Conservation (phyloP, 2,113 vertebrate species). For the Microtus pennsylvanicus region DNA sequence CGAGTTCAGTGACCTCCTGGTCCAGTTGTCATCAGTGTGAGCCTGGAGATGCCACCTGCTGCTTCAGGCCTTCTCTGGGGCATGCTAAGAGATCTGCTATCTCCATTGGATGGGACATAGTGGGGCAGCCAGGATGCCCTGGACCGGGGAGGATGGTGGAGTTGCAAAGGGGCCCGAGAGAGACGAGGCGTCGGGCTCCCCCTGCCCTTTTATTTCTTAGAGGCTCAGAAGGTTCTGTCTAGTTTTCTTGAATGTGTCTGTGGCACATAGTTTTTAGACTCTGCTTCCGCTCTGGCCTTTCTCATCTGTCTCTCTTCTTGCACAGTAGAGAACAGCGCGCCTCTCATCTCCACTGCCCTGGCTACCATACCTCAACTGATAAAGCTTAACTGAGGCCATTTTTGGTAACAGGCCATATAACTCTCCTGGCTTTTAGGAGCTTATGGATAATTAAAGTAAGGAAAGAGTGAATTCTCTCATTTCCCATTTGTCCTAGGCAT, state of each 20-base stretch:
- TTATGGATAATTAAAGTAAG: neutral
- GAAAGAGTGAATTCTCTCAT: neutral
- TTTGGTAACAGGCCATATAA: neutral
- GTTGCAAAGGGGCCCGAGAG: neutral
- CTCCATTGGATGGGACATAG: neutral
- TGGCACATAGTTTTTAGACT: neutral
- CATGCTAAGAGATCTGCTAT: neutral
- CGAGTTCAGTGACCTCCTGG: conserved; percentile 61
- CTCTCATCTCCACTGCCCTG: neutral
- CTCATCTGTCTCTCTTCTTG: neutral
- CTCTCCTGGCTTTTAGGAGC: neutral
- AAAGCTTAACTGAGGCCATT: neutral
- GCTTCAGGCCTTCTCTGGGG: neutral
- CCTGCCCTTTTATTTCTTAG: neutral
- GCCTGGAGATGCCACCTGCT: neutral
- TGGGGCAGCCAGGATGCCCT: too few relatives aligned
- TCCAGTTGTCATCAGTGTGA: conserved; percentile 20
- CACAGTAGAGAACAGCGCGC: neutral
- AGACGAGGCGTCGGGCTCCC: neutral
- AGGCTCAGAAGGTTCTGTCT: neutral
- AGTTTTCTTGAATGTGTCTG: neutral
- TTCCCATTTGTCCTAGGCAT: neutral
- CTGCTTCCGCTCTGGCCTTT: neutral
- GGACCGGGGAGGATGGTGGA: neutral
- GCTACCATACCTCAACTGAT: neutral